Base-by-base conservation (phyloP, 1,140 invertebrate genomes). In the Pollicipes pollicipes region DNA sequence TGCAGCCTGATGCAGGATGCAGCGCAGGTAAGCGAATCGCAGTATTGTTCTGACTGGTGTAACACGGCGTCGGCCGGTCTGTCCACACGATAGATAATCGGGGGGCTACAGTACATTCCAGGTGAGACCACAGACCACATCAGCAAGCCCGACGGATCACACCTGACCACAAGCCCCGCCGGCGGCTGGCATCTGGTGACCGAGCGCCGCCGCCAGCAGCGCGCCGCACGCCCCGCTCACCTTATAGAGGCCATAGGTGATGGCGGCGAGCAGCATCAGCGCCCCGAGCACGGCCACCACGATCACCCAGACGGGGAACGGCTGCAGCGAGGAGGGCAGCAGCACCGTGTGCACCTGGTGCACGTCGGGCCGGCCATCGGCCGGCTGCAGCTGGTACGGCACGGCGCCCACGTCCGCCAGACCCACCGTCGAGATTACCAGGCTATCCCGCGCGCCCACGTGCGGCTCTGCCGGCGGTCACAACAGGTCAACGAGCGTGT, bases 231-330 rank as follows among this genome's bases (percentile, higher is more conserved):
- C 10, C 37, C 37, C 10, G 37, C 64, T 27, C n/a, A 66, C 64
- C 64, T 66, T 66, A n/a, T 66, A 66, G 10, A 66, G 64, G 3
- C 64, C 64, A n/a, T 66, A 66, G 17, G 64, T 66, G 64, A 66
- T 66, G 64, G 64, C 64, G 27, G 64, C 64, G 17, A 66, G 64
- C 64, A 66, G 64, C 3, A 66, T 21, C 64, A 66, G 28, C 3
- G 64, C n/a, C 27, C 64, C 64, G 64, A 66, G 10, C 3, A 66
- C 64, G 24, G 64, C 26, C 64, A 29, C 64, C 64, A 66, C 64
- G 64, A 66, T 66, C 24, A 66, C 28, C 64, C 64, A 66, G 3
- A 66, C n/a, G 28, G 64, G 64, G 28, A 66, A 66, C 64, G 64
- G 64, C 28, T 29, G 64, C 64, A 66, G 64, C 3, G 64, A 66